Evolutionary conservation across 2,797 vertebrate genomes (phyloP).

Genomic region (Siniperca scherzeri): DNA sequence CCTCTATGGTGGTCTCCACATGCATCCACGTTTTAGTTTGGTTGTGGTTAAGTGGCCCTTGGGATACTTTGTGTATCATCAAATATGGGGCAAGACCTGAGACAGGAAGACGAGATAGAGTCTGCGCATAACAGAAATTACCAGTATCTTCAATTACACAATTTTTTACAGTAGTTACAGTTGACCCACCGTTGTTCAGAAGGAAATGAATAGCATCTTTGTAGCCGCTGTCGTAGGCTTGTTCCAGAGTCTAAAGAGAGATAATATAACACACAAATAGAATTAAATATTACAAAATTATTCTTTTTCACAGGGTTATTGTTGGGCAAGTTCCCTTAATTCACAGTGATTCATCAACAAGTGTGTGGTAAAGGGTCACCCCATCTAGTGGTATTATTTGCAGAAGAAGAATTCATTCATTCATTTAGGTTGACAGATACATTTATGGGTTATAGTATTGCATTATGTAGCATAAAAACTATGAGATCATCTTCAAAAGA

Average conservation of each 20-base stretch:
- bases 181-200: constrained; percentile 85
- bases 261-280: neutral
- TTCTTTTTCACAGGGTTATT: neutral
- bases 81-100: constrained; percentile 52
- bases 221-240: constrained; percentile 90
- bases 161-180: neutral
- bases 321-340: neutral
- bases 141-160: neutral
- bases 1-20: constrained; percentile 14
- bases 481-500: neutral
- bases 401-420: neutral
- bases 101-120: neutral
- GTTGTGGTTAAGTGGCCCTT: neutral
- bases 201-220: constrained; percentile 89
- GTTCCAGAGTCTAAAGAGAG: constrained; percentile 85
- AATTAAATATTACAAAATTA: neutral
- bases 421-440: neutral
- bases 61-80: neutral
- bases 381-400: neutral
- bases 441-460: neutral
- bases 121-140: neutral
- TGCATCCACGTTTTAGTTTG: neutral
- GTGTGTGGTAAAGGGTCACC: neutral
- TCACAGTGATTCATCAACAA: neutral
- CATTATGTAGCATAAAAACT: neutral